These are phyloP conservation scores for Rotaria sp. DNA, from an alignment of 2,888 invertebrate species.

Conservation along the genomic window DNA sequence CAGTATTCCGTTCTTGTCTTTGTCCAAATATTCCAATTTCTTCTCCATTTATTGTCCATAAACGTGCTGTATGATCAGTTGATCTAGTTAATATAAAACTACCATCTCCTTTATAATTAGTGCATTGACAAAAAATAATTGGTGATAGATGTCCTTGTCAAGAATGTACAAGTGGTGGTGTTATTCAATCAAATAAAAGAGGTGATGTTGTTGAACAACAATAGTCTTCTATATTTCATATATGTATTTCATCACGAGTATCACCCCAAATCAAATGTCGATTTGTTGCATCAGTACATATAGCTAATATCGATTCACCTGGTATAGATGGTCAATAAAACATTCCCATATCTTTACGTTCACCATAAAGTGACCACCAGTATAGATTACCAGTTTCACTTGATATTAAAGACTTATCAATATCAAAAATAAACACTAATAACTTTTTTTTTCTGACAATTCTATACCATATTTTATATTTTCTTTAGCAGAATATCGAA, in stretches of 20 bases:
- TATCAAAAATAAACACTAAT: conserved; percentile 40
- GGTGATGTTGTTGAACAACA: conserved; percentile 43
- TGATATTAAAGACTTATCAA: conserved; percentile 50
- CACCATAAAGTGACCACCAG: conserved; percentile 52
- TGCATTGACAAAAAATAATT: conserved; percentile 52
- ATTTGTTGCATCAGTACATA: conserved; percentile 48
- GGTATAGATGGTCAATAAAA: conserved; percentile 48
- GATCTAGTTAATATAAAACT: conserved; percentile 50
- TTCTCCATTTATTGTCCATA: conserved; percentile 50
- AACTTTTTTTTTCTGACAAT: conserved; percentile 45
- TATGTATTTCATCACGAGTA: conserved; percentile 48
- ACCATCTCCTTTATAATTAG: conserved; percentile 46
- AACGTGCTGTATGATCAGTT: conserved; percentile 51
- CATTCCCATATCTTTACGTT: conserved; percentile 48
- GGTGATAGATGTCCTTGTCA: conserved; percentile 52
- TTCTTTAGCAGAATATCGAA: conserved; percentile 45
- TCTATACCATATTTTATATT: conserved; percentile 46
- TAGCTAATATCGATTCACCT: conserved; percentile 51
- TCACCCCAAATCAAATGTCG: conserved; percentile 50
- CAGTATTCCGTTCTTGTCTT: conserved; percentile 42
- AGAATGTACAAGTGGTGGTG: conserved; percentile 44
- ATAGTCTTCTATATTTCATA: conserved; percentile 50
- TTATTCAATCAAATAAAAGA: background rate
- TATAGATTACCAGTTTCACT: conserved; percentile 52
- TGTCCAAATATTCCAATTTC: conserved; percentile 54